A percentile compares a stretch with the other conserved stretches of the same genome.
Evolutionary conservation across 2,888 invertebrate genomes (phyloP).

Genomic region (Pterostichus niger): DNA sequence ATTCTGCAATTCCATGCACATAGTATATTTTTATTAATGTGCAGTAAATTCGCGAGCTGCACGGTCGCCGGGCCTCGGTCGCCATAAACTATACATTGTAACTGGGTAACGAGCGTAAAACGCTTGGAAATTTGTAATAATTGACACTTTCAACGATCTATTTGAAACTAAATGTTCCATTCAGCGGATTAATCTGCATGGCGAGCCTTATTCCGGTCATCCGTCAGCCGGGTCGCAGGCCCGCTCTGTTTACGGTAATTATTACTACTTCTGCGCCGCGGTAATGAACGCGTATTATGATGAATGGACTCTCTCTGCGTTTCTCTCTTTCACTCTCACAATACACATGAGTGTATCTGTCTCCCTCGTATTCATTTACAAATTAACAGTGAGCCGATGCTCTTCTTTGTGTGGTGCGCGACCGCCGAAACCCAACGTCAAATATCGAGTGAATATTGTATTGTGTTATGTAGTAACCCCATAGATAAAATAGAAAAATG

Average conservation of each 20-base stretch:
- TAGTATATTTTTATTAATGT: conserved; percentile 48
- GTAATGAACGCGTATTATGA: conserved; percentile 60
- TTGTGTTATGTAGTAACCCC: conserved; percentile 53
- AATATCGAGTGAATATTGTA: conserved; percentile 48
- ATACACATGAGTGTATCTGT: not conserved
- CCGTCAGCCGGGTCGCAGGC: conserved; percentile 39
- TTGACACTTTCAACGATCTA: conserved; percentile 67
- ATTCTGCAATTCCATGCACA: conserved; percentile 6
- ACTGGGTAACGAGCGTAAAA: conserved; percentile 61
- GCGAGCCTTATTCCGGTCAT: conserved; percentile 63
- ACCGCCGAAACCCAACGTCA: not conserved
- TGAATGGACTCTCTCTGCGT: conserved; percentile 33
- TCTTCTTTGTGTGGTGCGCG: conserved; percentile 20
- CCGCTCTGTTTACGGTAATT: conserved; percentile 39
- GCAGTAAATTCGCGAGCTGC: conserved; percentile 32
- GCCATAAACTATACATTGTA: conserved; percentile 65
- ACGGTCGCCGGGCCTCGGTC: conserved; percentile 2
- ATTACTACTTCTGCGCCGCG: conserved; percentile 14
- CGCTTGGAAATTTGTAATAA: conserved; percentile 65
- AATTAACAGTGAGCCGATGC: conserved; percentile 41
- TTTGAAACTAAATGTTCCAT: conserved; percentile 65
- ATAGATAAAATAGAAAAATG: conserved; percentile 50
- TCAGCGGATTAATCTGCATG: conserved; percentile 66
- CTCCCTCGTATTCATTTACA: conserved; percentile 48
- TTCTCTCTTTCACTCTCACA: not conserved